Conservation (phyloP, 2,797 vertebrate genomes). For the Darevskia mixta region DNA sequence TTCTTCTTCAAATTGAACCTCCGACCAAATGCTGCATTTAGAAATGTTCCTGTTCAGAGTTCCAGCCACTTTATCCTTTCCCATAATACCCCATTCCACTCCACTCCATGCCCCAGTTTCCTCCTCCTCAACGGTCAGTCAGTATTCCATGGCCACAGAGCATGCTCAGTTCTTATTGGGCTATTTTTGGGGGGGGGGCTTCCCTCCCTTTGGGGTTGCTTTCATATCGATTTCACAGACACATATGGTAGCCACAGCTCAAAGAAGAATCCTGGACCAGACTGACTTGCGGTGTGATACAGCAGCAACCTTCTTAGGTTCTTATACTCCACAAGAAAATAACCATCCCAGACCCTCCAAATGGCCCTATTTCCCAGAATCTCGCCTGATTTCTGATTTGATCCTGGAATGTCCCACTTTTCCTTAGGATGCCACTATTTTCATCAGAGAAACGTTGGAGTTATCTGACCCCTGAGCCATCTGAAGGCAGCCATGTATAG, state of each 20-base stretch:
- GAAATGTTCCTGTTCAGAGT: no score
- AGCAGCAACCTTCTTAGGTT: neutral
- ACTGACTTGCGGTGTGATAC: neutral
- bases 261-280: neutral
- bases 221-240: neutral
- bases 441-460: no score
- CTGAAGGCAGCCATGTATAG: no score
- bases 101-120: no score
- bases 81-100: no score
- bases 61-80: neutral
- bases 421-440: no score
- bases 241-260: neutral
- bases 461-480: no score
- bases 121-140: neutral
- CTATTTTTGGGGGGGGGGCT: neutral
- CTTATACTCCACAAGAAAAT: conserved; percentile 43
- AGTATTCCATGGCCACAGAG: neutral
- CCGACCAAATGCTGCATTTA: no score
- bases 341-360: conserved; percentile 20
- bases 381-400: no score
- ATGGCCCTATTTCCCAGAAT: no score
- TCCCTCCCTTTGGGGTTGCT: neutral
- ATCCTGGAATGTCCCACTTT: no score
- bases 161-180: neutral
- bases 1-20: neutral